These are phyloP conservation scores for Poeciliopsis infans DNA, from an alignment of 2,797 vertebrate species.

Conservation along the genomic window DNA sequence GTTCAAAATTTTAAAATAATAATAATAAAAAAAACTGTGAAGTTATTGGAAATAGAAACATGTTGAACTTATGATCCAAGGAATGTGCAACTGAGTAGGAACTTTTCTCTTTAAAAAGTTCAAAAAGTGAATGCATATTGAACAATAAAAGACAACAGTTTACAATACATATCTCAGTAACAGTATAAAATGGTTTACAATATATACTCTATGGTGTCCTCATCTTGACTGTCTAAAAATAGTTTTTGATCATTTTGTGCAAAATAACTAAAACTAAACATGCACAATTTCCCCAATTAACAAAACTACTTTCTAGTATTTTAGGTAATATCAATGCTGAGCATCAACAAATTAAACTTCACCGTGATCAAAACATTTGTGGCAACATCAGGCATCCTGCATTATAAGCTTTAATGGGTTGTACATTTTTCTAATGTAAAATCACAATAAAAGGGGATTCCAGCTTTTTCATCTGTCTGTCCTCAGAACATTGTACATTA, in stretches of 20 bases:
- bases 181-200: not conserved
- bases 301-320: not conserved
- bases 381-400: not conserved
- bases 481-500: not conserved
- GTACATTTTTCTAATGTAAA: not conserved
- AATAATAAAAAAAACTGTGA: no score
- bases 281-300: not conserved
- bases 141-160: no score
- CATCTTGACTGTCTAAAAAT: not conserved
- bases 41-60: no score
- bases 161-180: no score
- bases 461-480: not conserved
- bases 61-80: no score
- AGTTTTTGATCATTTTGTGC: not conserved
- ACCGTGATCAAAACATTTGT: not conserved
- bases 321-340: not conserved
- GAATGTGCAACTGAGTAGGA: no score
- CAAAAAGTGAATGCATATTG: no score
- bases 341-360: not conserved
- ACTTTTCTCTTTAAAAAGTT: no score
- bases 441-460: not conserved
- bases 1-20: no score
- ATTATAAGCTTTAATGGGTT: not conserved
- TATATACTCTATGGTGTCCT: not conserved
- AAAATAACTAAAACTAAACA: not conserved